phyloP scores from a whole-genome alignment of 2,888 invertebrate species.

The Charanyca ferruginea region DNA sequence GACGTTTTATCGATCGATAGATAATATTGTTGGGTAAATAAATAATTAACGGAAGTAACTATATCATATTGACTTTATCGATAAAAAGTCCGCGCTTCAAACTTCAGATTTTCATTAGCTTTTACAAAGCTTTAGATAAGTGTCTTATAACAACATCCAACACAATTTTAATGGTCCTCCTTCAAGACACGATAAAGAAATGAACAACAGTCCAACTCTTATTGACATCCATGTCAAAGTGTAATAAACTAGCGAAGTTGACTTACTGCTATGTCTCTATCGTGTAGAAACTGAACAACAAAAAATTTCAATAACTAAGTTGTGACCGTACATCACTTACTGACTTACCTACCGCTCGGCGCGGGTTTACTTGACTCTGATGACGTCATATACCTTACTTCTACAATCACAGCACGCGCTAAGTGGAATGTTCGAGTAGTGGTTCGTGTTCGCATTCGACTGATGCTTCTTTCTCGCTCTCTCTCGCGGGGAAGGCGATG shows the following conservation, averaged over 20 bases:
- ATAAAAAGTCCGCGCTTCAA: conserved; percentile 57
- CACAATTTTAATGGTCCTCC: conserved; percentile 57
- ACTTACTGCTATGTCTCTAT: conserved; percentile 52
- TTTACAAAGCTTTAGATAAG: conserved; percentile 37
- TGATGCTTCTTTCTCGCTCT: conserved; percentile 43
- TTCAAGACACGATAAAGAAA: conserved; percentile 49
- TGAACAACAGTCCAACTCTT: conserved; percentile 54
- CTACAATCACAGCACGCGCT: conserved; percentile 83
- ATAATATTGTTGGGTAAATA: conserved; percentile 55
- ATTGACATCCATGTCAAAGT: conserved; percentile 16
- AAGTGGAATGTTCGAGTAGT: conserved; percentile 85
- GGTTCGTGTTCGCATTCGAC: conserved; percentile 75
- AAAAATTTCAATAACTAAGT: conserved; percentile 62
- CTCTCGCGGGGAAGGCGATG: conserved; percentile 68
- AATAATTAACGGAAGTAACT: conserved; percentile 60
- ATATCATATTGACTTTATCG: conserved; percentile 54
- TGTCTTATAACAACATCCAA: conserved; percentile 54
- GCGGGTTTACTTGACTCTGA: conserved; percentile 51
- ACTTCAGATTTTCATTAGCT: conserved; percentile 39
- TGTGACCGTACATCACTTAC: conserved; percentile 66
- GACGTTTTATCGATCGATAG: conserved; percentile 61
- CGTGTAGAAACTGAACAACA: conserved; percentile 46
- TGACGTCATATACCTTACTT: conserved; percentile 71
- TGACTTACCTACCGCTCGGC: conserved; percentile 60
- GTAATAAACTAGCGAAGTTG: conserved; percentile 47